phyloP scores from a whole-genome alignment of 2,888 invertebrate genomes.

The Ectemnius cavifrons region DNA sequence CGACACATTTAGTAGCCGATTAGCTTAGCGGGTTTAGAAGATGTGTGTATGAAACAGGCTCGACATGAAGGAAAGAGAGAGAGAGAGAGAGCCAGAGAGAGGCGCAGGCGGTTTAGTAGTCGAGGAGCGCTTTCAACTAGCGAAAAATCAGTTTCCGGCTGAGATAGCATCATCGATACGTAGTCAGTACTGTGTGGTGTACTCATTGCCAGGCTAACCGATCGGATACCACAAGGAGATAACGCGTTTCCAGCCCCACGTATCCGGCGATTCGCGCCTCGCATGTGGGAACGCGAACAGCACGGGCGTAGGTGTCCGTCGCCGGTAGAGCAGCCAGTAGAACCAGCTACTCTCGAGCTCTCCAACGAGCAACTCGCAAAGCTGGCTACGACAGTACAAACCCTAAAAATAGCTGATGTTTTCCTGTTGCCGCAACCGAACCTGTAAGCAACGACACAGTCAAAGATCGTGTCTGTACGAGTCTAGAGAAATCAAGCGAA shows the following conservation, averaged over 20 bases:
- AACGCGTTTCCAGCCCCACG: constrained; percentile 40
- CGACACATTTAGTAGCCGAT: too few species aligned
- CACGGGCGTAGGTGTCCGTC: constrained; percentile 60
- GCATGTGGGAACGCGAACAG: constrained; percentile 62
- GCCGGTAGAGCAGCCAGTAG: constrained; percentile 46
- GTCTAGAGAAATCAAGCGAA: constrained; percentile 11
- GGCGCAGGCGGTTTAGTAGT: too few species aligned
- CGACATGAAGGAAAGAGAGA: too few species aligned
- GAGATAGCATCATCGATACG: constrained; percentile 48
- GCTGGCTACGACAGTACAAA: background rate
- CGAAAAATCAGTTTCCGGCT: constrained; percentile 30
- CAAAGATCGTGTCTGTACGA: background rate
- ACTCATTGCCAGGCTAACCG: constrained; percentile 34
- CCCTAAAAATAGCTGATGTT: background rate
- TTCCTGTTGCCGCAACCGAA: background rate
- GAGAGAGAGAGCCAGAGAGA: too few species aligned
- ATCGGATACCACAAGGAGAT: constrained; percentile 46
- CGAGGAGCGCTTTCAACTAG: too few species aligned
- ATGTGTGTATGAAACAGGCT: too few species aligned
- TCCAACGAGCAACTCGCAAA: background rate
- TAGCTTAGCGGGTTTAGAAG: too few species aligned
- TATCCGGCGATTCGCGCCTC: constrained; percentile 50
- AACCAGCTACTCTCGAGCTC: background rate
- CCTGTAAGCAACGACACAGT: background rate
- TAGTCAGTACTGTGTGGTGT: constrained; percentile 24